A percentile compares a stretch with the other conserved stretches of the same genome.
Evolutionary conservation across 2,113 vertebrate species (phyloP).

Genomic region (Myotis yumanensis): DNA sequence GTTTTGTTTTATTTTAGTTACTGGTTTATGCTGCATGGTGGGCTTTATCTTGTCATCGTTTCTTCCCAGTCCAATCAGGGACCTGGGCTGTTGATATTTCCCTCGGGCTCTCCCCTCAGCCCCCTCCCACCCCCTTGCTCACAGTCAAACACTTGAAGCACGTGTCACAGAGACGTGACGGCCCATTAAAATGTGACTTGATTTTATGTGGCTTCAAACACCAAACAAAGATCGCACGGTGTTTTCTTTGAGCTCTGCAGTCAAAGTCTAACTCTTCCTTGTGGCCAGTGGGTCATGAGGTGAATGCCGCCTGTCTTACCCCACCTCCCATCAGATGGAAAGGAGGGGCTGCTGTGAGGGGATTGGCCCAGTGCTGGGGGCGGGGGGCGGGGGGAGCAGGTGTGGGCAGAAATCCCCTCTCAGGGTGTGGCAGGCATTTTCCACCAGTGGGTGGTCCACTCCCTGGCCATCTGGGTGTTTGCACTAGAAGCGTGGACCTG

Average conservation of each 20-base stretch:
- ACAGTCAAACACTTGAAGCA: not conserved
- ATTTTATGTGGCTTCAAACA: not conserved
- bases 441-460: not conserved
- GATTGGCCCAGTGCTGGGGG: not conserved
- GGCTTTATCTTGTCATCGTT: constrained; percentile 23
- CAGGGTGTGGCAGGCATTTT: not conserved
- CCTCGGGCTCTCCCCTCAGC: not conserved
- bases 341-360: not conserved
- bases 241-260: not conserved
- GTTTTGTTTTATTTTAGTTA: not conserved
- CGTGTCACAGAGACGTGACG: not conserved
- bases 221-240: not conserved
- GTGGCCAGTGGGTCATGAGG: not conserved
- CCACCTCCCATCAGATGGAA: too few species aligned
- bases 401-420: not conserved
- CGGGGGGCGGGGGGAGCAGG: not conserved
- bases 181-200: not conserved
- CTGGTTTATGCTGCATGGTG: not conserved
- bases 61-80: not conserved
- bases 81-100: not conserved
- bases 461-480: not conserved
- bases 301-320: not conserved
- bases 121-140: fast-evolving
- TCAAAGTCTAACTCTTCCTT: not conserved
- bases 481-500: not conserved